Evolutionary conservation across 2,888 invertebrate species (phyloP).

Genomic region (Lasioglossum oenotherae): DNA sequence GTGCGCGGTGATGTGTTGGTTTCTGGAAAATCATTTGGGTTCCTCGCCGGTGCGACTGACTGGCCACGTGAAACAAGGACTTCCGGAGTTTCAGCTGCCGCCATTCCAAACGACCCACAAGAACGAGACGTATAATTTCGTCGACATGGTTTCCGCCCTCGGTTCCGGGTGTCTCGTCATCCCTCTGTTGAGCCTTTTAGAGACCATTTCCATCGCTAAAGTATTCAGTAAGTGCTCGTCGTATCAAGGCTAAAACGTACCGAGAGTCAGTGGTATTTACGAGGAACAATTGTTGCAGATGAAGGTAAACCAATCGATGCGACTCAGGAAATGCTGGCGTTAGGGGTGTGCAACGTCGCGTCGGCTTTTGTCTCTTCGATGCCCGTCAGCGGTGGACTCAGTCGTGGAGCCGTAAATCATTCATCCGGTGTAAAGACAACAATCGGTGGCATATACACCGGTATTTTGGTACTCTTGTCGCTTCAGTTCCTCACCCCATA

Average conservation of each 20-base stretch:
- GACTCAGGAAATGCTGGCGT: conserved; percentile 90
- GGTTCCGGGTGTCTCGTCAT: conserved; percentile 89
- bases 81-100: conserved; percentile 88
- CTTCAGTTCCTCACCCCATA: conserved; percentile 88
- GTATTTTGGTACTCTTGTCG: conserved; percentile 85
- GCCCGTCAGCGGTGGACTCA: conserved; percentile 88
- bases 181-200: conserved; percentile 88
- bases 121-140: conserved; percentile 86
- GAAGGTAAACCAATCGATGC: conserved; percentile 88
- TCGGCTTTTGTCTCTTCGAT: conserved; percentile 89
- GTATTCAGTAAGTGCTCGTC: conserved; percentile 87
- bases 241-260: background rate
- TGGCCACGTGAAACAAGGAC: conserved; percentile 89
- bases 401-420: conserved; percentile 89
- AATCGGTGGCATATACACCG: conserved; percentile 88
- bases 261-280: background rate
- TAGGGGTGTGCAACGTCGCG: conserved; percentile 88
- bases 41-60: conserved; percentile 89
- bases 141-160: conserved; percentile 87
- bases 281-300: conserved; percentile 80
- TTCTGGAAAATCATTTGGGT: conserved; percentile 86
- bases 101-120: conserved; percentile 88
- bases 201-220: conserved; percentile 90
- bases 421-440: conserved; percentile 90
- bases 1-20: conserved; percentile 88